Evolutionary conservation across 2,113 vertebrate genomes (phyloP), one percentile per base, ranked within the genome.

Genomic region (Pyrgilauda ruficollis): DNA sequence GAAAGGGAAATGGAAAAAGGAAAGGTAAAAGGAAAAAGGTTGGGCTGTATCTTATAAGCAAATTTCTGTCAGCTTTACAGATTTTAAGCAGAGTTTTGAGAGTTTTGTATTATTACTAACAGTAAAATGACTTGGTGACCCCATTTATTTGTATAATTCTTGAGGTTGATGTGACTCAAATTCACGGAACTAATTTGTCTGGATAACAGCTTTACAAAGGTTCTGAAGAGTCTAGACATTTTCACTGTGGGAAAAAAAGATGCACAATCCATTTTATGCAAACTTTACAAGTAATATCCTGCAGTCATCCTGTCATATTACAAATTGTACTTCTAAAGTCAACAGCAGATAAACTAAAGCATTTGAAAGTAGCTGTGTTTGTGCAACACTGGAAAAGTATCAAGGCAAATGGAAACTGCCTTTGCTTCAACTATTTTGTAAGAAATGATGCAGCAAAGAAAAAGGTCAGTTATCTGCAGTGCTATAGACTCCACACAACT

Each of bases 101-200:
- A 75, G 43, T 52, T 97, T 95, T 82, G 44, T 44, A 37, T 69
- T 95, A 93, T n/a, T 89, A 50, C 55, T 82, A 95, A 92, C 73
- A 86, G 46, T 84, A 96, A 96, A 96, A 81, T 62, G 80, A 96
- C 81, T 91, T 94, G 59, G 81, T 91, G 94, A 96, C 63, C 62
- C 81, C 58, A 62, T 96, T 84, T 95, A 96, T 96, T 94, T 96
- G 87, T 87, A 97, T 95, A 96, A 97, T 90, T 97, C 83, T 96
- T 94, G 94, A 97, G 63, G 90, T 10, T 97, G 89, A 97, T 90
- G 89, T 94, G 96, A 90, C 70, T 96, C 95, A 97, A 91, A 93
- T 94, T 97, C 93, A 96, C 81, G 94, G 97, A 98, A 97, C 92
- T 98, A 97, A 98, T 98, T 97, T 97, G 97, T 97, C 96, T 98